Evolutionary conservation across 2,888 invertebrate species (phyloP).

Genomic region (Crossocerus cetratus): DNA sequence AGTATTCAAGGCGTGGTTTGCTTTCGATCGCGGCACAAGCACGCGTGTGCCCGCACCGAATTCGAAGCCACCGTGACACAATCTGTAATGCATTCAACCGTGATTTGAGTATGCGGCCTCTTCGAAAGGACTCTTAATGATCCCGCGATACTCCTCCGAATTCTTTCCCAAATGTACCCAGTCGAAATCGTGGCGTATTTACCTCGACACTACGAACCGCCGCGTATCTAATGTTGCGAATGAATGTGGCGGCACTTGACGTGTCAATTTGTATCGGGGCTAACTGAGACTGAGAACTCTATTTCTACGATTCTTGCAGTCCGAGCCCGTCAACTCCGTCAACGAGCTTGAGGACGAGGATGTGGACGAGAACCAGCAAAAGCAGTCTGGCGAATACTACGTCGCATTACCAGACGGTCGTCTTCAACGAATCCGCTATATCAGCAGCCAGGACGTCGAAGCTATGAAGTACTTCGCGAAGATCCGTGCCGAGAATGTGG

Average conservation of each 20-base stretch:
- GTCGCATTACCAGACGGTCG: conserved; percentile 82
- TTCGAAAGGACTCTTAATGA: conserved; percentile 21
- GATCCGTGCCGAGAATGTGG: conserved; percentile 82
- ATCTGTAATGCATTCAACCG: conserved; percentile 56
- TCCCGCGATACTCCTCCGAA: neutral
- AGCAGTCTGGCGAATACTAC: conserved; percentile 80
- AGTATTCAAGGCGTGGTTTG: conserved; percentile 57
- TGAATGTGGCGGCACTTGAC: too few species aligned
- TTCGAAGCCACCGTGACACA: conserved; percentile 62
- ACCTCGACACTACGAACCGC: neutral
- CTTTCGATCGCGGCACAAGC: conserved; percentile 69
- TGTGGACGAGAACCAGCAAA: conserved; percentile 66
- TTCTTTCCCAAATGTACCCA: neutral
- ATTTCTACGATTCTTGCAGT: conserved; percentile 39
- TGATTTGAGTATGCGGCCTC: conserved; percentile 46
- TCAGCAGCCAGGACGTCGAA: conserved; percentile 78
- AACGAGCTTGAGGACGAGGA: conserved; percentile 72
- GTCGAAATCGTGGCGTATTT: neutral
- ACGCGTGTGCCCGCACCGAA: conserved; percentile 60
- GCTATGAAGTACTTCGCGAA: conserved; percentile 84
- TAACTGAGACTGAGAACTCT: too few species aligned
- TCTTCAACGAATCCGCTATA: conserved; percentile 82
- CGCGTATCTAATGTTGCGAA: too few species aligned
- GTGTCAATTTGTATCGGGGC: too few species aligned
- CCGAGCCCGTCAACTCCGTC: conserved; percentile 67